phyloP scores from a whole-genome alignment of 2,888 invertebrate genomes.

The Drosophila monieri region DNA sequence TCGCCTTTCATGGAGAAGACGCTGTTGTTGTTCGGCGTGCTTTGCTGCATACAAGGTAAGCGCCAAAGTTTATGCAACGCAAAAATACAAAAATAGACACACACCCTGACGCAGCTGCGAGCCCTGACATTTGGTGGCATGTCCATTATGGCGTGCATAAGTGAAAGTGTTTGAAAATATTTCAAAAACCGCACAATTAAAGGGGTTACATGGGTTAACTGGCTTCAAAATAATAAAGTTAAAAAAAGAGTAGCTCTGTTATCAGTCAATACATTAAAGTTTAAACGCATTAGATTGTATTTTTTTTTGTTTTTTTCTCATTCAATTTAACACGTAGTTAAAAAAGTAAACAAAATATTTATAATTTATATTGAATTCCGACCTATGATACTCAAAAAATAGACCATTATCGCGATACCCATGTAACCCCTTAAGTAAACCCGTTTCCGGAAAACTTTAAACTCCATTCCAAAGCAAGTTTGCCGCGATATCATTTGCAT shows the following conservation, averaged over 20 bases:
- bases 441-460: neutral
- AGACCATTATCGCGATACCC: too few relatives aligned
- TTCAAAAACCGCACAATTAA: neutral
- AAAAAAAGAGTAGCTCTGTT: too few relatives aligned
- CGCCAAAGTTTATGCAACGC: conserved; percentile 59
- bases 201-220: too few relatives aligned
- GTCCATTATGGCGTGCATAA: neutral
- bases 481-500: neutral
- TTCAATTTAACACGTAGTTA: too few relatives aligned
- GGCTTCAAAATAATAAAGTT: too few relatives aligned
- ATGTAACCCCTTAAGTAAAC: neutral
- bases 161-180: neutral
- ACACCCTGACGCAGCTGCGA: conserved; percentile 4
- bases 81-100: conserved; percentile 26
- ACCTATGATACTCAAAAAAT: too few relatives aligned
- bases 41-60: conserved; percentile 83
- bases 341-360: too few relatives aligned
- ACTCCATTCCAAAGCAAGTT: neutral
- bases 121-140: conserved; percentile 20
- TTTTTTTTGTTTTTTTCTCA: too few relatives aligned
- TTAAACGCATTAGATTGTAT: too few relatives aligned
- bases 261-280: too few relatives aligned
- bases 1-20: conserved; percentile 82
- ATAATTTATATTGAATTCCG: too few relatives aligned
- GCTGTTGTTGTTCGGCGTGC: conserved; percentile 80